Base-by-base conservation (phyloP, 2,113 vertebrate species). In the Dermatemys mawii region DNA sequence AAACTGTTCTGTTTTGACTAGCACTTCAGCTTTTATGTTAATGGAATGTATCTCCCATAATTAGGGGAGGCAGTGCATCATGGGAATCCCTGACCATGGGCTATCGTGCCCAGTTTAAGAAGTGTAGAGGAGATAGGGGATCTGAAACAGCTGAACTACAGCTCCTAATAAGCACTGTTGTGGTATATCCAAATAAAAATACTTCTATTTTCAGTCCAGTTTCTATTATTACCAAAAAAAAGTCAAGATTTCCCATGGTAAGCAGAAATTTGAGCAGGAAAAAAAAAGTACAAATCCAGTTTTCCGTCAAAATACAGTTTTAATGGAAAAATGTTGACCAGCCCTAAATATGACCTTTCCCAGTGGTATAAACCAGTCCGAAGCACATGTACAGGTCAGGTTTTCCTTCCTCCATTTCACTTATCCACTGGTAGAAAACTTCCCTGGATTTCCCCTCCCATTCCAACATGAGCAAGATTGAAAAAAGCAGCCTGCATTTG, bases 331-430 rank as follows among this genome's bases (percentile, higher is more conserved):
- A 35, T 70, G 14, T 70, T 17, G 17, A 70, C 32, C 63, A 35
- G 5, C 13, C n/a, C n/a, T 70, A 70, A 35, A 70, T 21, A 19
- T 67, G 63, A 70, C 35, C 7, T 70, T n/a, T 38, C 14, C n/a
- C n/a, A 38, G 19, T 16, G 13, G 29, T 70, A 70, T 38, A 70
- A 9, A n/a, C 35, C 19, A 70, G 7, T 8, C 19, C 19, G 21
- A 70, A 70, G 63, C 5, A 3, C 0, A 41, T 3, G 32, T 70
- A 78, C 1, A 1, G 2, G 50, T 73, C 1, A 8, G 1, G 46
- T 51, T 70, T n/a, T 8, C 10, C 70, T 38, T 50, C 44, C 26
- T n/a, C 8, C 50, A 81, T 95, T 92, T 81, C 80, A 41, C 6
- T 87, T 81, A 78, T 27, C 79, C 90, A 78, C 11, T 48, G 32